Evolutionary conservation across 2,888 invertebrate genomes (phyloP), one percentile per base, ranked within the genome.

Genomic region (Lochmaea capreae): DNA sequence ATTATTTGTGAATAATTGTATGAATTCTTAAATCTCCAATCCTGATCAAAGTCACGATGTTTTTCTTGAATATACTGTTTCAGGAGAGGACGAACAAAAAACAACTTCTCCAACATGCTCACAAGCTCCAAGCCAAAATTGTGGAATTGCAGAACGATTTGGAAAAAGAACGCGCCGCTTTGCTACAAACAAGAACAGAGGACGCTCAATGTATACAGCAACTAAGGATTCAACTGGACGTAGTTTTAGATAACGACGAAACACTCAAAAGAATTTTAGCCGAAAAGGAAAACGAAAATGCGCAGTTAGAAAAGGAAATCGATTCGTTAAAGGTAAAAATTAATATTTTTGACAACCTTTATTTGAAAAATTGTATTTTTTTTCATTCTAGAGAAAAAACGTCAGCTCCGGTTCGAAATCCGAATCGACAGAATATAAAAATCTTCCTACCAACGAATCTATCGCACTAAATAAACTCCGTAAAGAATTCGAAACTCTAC

Each of bases 121-220:
- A 75, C 14, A 74, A 76, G 2, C 70, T 82, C 69, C 81, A 87
- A 72, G 85, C 86, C 63, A 86, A 84, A 85, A 85, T 76, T 82
- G 83, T 63, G 81, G 75, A 78, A 11, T 62, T 81, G 22, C 76
- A 91, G 79, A 87, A 89, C 49, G 86, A 90, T 73, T 84, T 93
- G 14, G 89, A 90, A 72, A 87, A 90, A 33, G 92, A 93, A 81
- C 90, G 90, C 80, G 88, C 90, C 61, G 89, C 89, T 57, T 89
- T 90, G 0, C 89, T 90, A 67, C 84, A 87, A 9, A 86, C 88
- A 57, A 89, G 92, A 87, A 89, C 90, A 39, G 92, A 93, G 84
- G 93, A 93, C 84, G 90, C 92, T 0, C 89, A 90, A 79, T 90
- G 93, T 84, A 91, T 93, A 77, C 89, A 91, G 81, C 91, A 92